Percentiles rank a stretch among this genome's conserved stretches.
Conservation (phyloP, 1,140 invertebrate species). For the Lepidurus packardi region DNA sequence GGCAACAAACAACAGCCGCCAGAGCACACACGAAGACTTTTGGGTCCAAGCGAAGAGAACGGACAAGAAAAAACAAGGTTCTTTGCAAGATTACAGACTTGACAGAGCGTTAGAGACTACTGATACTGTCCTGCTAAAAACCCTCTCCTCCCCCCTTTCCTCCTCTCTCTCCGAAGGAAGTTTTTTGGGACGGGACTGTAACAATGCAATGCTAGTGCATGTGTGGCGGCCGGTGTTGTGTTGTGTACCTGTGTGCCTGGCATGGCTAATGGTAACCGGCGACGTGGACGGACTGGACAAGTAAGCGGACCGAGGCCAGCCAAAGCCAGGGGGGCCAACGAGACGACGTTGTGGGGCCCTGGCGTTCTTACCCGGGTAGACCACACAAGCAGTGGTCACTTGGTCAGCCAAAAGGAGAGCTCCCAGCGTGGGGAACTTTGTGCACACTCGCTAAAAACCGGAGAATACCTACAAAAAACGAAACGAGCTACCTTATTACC, state of each 20-base stretch:
- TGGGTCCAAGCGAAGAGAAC: constrained; percentile 1
- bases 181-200: neutral
- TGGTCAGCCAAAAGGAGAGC: neutral
- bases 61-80: neutral
- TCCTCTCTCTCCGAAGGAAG: neutral
- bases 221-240: constrained; percentile 15
- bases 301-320: constrained; percentile 20
- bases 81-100: neutral
- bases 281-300: constrained; percentile 17
- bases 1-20: constrained; percentile 27
- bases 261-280: constrained; percentile 18
- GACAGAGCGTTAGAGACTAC: constrained; percentile 21
- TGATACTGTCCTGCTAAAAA: constrained; percentile 12
- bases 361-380: neutral
- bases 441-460: neutral
- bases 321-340: constrained; percentile 2
- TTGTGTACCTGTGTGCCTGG: neutral
- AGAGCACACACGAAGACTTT: constrained; percentile 19
- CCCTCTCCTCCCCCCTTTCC: neutral
- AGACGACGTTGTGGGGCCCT: constrained; percentile 12
- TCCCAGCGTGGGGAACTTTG: neutral
- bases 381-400: constrained; percentile 18
- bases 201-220: neutral
- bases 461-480: neutral
- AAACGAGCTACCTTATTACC: no score